Evolutionary conservation across 2,113 vertebrate species (phyloP), one percentile per base, ranked within the genome.

Genomic region (Manacus vitellinus): DNA sequence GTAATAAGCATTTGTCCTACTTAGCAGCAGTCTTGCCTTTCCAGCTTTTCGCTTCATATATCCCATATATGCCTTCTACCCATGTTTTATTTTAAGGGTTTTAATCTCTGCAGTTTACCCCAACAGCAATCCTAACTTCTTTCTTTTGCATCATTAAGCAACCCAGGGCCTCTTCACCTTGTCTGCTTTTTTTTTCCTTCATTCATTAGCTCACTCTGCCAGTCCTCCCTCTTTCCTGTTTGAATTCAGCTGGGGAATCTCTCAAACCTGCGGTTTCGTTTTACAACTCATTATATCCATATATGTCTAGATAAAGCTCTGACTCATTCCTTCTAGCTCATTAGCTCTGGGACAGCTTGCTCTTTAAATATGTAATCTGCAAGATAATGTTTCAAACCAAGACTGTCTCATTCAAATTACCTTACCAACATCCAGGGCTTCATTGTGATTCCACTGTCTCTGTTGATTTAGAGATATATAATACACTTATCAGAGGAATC

Each of bases 311-410:
- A 79, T 63, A 83, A 88, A 88, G 68, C 43, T 82, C 84, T 79
- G 46, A 88, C 67, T 88, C 79, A 72, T 77, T 83, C 65, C 82
- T 86, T 88, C 47, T 63, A 88, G 68, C 65, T 85, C 85, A 71
- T 94, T 88, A 94, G 67, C 85, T 92, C 59, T 67, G 28, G 43
- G 74, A 67, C 71, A 62, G 19, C 55, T 94, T 80, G 55, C 59
- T 90, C 63, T 59, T 95, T 80, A 80, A 82, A 55, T 67, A 33
- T n/a, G 39, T 62, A 31, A 92, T 85, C 81, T 86, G 21, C 52
- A 54, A 68, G 78, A 89, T 93, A 33, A 39, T 56, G 43, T 93
- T 96, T 93, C 88, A 86, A 71, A 92, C 61, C 67, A 74, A 78
- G 66, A 52, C 35, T 15, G 2, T 58, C 66, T 95, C 51, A 25